Evolutionary conservation across 2,797 vertebrate genomes (phyloP).

Genomic region (Lophura swinhoii): DNA sequence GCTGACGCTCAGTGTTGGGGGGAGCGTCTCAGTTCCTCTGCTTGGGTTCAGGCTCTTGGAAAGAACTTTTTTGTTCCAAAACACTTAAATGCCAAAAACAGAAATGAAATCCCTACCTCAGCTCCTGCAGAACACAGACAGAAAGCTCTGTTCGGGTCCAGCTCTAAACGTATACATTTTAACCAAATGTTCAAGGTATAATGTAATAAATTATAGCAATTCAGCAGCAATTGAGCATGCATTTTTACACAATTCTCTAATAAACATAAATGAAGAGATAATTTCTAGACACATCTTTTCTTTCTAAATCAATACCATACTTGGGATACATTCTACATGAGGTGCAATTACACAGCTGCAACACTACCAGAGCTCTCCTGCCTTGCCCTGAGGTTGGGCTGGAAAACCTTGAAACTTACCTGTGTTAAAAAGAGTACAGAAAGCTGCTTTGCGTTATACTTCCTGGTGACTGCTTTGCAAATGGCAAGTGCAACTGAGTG

Average conservation of each 20-base stretch:
- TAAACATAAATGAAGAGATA: conserved; percentile 71
- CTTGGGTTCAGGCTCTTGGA: background rate
- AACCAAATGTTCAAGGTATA: conserved; percentile 52
- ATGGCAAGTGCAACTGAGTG: conserved; percentile 22
- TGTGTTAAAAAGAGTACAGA: background rate
- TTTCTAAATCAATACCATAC: conserved; percentile 61
- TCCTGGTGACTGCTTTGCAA: conserved; percentile 17
- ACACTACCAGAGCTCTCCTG: conserved; percentile 45
- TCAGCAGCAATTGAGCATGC: conserved; percentile 66
- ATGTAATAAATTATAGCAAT: conserved; percentile 71
- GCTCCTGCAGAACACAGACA: background rate
- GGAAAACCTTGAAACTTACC: background rate
- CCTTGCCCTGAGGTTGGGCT: background rate
- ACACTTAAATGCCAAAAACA: background rate
- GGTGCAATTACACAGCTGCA: conserved; percentile 65
- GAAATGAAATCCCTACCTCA: background rate
- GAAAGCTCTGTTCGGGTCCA: background rate
- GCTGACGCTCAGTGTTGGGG: background rate
- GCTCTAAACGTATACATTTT: background rate
- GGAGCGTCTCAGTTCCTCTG: background rate
- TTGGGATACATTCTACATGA: conserved; percentile 57
- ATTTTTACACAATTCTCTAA: conserved; percentile 67
- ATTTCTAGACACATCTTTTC: conserved; percentile 64
- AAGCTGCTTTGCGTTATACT: conserved; percentile 16
- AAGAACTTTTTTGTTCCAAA: background rate